Conservation (phyloP, 2,113 vertebrate species). For the Asarcornis scutulata region DNA sequence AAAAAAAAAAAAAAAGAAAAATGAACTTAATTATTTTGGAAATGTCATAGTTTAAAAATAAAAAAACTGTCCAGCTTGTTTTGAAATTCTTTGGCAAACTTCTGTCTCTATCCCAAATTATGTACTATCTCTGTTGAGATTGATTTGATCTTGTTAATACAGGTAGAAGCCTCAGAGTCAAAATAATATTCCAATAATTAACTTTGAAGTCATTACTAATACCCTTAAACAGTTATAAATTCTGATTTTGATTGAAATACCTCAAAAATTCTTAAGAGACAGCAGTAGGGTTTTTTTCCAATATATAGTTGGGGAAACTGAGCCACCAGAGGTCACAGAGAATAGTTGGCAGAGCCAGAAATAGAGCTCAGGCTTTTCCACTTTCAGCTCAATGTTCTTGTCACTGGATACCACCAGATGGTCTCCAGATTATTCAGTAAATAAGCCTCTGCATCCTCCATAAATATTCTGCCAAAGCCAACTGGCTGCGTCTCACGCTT, state of each 20-base stretch:
- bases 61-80: background rate
- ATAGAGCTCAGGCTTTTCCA: constrained; percentile 61
- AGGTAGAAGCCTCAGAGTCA: background rate
- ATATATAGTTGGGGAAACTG: constrained; percentile 3
- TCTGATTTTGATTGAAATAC: background rate
- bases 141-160: background rate
- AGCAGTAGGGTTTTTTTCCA: background rate
- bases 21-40: background rate
- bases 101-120: background rate
- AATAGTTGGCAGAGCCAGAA: constrained; percentile 43
- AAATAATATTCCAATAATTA: background rate
- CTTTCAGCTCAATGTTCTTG: constrained; percentile 45
- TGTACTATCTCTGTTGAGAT: background rate
- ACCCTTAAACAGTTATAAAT: background rate
- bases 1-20: no score
- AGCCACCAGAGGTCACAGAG: constrained; percentile 48
- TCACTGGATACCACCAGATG: constrained; percentile 65
- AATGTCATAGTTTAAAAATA: background rate
- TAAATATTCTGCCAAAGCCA: constrained; percentile 64
- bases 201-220: background rate
- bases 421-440: constrained; percentile 72
- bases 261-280: background rate
- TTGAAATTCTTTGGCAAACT: background rate
- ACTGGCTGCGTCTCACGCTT: constrained; percentile 64
- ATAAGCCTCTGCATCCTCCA: constrained; percentile 65